Conservation (phyloP, 2,113 vertebrate species). For the Hystrix brachyura region DNA sequence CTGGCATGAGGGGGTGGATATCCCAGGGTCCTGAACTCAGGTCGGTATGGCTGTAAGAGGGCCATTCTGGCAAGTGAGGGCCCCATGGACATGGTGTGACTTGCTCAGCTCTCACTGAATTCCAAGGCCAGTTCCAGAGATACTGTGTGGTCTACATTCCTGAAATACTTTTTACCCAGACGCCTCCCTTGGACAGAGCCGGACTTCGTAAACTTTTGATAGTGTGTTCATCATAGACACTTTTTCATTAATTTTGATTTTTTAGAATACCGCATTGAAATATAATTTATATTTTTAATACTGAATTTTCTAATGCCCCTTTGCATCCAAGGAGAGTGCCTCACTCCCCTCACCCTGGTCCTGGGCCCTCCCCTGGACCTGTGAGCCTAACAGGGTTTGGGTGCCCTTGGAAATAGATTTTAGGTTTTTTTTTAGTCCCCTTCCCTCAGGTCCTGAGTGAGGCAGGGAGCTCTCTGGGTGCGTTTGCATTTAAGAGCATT, state of each 20-base stretch:
- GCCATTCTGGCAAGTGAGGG: neutral
- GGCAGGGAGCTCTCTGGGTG: neutral
- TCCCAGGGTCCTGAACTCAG: neutral
- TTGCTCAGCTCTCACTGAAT: neutral
- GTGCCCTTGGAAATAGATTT: neutral
- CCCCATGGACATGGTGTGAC: fast-evolving
- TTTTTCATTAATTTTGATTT: neutral
- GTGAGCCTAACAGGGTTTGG: fast-evolving
- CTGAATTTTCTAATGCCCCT: neutral
- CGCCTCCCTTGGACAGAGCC: neutral
- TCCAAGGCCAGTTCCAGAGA: neutral
- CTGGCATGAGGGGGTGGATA: too few species aligned
- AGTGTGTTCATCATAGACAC: neutral
- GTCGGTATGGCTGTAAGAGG: neutral
- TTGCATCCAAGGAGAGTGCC: neutral
- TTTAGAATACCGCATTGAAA: neutral
- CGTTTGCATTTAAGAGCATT: neutral
- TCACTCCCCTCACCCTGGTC: neutral
- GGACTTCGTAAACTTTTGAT: neutral
- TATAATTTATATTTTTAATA: neutral
- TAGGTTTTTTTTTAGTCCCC: neutral
- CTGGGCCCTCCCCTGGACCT: neutral
- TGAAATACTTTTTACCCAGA: neutral
- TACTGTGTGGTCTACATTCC: neutral
- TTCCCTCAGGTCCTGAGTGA: neutral